Evolutionary conservation across 2,888 invertebrate species (phyloP).

Genomic region (Metacarcinus magister): DNA sequence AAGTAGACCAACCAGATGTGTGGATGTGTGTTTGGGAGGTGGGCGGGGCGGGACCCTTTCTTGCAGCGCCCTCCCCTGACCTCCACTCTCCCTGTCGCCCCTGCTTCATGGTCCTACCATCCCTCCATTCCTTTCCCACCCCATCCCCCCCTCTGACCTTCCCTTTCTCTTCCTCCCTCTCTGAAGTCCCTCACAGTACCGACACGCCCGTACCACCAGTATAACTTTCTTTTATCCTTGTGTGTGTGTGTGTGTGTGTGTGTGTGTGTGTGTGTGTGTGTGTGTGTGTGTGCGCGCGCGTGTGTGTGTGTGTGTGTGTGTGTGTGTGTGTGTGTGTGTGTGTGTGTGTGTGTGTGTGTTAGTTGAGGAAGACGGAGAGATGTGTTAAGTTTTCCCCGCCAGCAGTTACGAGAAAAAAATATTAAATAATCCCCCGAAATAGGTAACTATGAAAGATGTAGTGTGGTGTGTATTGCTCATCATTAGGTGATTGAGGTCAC

Average conservation of each 20-base stretch:
- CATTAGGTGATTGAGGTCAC: slow-evolving; percentile 39
- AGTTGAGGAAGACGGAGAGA: background rate
- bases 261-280: slow-evolving; percentile 42
- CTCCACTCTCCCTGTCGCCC: slow-evolving; percentile 19
- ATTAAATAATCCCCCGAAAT: too few species aligned
- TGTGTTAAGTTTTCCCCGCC: background rate
- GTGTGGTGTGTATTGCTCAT: background rate
- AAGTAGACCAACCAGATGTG: slow-evolving; percentile 37
- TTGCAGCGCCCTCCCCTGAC: slow-evolving; percentile 43
- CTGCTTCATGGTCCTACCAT: slow-evolving; percentile 7
- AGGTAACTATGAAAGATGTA: background rate
- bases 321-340: too few species aligned
- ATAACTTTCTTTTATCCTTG: background rate
- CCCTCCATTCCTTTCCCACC: background rate
- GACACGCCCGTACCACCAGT: background rate
- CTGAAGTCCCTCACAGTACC: slow-evolving; percentile 4
- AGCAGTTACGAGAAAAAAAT: background rate
- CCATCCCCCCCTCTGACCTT: background rate
- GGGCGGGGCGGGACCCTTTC: slow-evolving; percentile 29
- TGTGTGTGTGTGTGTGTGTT: background rate
- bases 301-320: background rate
- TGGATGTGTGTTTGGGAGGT: slow-evolving; percentile 44
- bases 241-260: slow-evolving; percentile 19
- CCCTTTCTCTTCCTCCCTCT: background rate
- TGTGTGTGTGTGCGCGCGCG: background rate